Conservation (phyloP, 2,888 invertebrate species). For the Hesperia comma region DNA sequence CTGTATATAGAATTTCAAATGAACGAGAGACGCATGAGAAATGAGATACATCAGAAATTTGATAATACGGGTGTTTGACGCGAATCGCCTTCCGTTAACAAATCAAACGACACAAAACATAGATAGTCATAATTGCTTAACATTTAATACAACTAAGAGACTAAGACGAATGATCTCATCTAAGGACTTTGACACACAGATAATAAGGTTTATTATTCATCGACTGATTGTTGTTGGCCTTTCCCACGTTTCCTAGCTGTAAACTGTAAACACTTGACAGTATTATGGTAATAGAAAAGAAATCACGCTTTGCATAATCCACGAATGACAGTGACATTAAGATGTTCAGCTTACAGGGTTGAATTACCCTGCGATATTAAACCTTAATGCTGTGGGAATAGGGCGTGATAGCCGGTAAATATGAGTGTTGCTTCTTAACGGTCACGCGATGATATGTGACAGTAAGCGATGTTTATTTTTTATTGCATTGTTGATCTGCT, state of each 20-base stretch:
- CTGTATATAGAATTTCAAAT: neutral
- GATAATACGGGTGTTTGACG: conserved; percentile 2
- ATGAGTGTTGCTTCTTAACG: conserved; percentile 50
- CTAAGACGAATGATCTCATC: neutral
- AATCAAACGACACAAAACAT: conserved; percentile 10
- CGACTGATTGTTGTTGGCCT: conserved; percentile 51
- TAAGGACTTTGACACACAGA: neutral
- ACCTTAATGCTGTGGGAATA: conserved; percentile 17
- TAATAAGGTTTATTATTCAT: neutral
- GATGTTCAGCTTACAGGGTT: conserved; percentile 49
- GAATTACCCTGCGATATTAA: neutral
- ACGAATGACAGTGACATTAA: conserved; percentile 67
- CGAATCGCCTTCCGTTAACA: conserved; percentile 9
- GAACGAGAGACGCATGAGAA: conserved; percentile 4
- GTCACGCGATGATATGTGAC: conserved; percentile 60
- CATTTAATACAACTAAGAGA: conserved; percentile 4
- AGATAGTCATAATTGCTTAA: conserved; percentile 7
- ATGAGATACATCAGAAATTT: conserved; percentile 22
- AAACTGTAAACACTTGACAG: conserved; percentile 60
- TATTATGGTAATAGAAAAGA: conserved; percentile 75
- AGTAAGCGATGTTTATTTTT: conserved; percentile 45
- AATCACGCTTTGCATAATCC: conserved; percentile 78
- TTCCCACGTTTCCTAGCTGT: conserved; percentile 69
- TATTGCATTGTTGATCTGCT: conserved; percentile 37
- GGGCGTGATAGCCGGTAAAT: neutral